Conservation (phyloP, 2,113 vertebrate species). For the Alligator mississippiensis region DNA sequence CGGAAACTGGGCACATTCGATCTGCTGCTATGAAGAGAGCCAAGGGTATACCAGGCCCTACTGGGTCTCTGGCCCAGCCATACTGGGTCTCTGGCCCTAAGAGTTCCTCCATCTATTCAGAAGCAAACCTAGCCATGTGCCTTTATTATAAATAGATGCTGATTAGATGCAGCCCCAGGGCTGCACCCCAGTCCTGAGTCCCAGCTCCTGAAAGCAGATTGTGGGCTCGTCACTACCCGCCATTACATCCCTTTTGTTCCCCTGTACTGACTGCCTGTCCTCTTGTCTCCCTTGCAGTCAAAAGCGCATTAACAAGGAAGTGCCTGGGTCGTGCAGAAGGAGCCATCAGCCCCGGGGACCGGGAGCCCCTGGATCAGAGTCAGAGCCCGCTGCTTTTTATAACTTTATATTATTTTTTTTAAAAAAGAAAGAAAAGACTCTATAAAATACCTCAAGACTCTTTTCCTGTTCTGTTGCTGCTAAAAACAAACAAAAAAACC, state of each 20-base stretch:
- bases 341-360: constrained; percentile 51
- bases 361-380: constrained; percentile 42
- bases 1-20: neutral
- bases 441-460: constrained; percentile 81
- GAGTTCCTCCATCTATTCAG: neutral
- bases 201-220: neutral
- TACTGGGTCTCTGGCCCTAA: neutral
- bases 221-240: neutral
- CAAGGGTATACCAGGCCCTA: neutral
- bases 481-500: constrained; percentile 64
- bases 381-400: constrained; percentile 72
- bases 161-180: neutral
- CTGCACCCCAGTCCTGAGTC: neutral
- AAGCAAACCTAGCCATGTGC: neutral
- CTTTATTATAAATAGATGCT: neutral
- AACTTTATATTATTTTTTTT: constrained; percentile 81
- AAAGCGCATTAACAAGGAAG: constrained; percentile 83
- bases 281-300: constrained; percentile 76
- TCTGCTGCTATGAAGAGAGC: neutral
- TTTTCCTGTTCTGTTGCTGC: constrained; percentile 78
- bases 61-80: neutral
- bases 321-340: constrained; percentile 72
- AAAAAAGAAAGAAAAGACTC: constrained; percentile 63
- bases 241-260: neutral
- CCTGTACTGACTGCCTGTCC: neutral